Evolutionary conservation across 2,113 vertebrate species (phyloP).

Genomic region (Aegypius monachus): DNA sequence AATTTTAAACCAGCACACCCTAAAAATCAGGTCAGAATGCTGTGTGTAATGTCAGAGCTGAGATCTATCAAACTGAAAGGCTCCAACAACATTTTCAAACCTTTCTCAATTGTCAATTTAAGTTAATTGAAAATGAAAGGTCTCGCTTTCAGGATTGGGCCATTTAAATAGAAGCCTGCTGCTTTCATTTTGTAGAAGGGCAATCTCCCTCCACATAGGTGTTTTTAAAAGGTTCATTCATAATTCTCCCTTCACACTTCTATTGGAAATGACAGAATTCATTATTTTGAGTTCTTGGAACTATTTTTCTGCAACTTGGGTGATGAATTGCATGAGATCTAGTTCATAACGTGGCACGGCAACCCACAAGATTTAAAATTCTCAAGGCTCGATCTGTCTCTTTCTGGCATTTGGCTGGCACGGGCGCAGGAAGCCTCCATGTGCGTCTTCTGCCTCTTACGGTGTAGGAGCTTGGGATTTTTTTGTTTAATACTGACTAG

Average conservation of each 20-base stretch:
- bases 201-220: conserved; percentile 67
- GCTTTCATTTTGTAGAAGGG: conserved; percentile 72
- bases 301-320: conserved; percentile 68
- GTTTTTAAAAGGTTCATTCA: conserved; percentile 76
- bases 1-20: neutral
- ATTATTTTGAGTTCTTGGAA: conserved; percentile 72
- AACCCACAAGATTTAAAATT: conserved; percentile 62
- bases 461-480: neutral
- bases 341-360: conserved; percentile 55
- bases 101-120: conserved; percentile 72
- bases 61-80: conserved; percentile 68
- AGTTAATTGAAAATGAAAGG: conserved; percentile 74
- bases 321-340: conserved; percentile 69
- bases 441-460: neutral
- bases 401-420: neutral
- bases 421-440: neutral
- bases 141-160: conserved; percentile 67
- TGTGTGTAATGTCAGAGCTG: conserved; percentile 45
- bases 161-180: conserved; percentile 69
- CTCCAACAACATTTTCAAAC: conserved; percentile 70
- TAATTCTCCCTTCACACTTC: conserved; percentile 73
- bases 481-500: conserved; percentile 16
- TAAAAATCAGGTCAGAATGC: conserved; percentile 51
- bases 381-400: conserved; percentile 21
- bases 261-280: conserved; percentile 75